Base-by-base conservation (phyloP, 2,888 invertebrate genomes). In the Ethmia dodecea region DNA sequence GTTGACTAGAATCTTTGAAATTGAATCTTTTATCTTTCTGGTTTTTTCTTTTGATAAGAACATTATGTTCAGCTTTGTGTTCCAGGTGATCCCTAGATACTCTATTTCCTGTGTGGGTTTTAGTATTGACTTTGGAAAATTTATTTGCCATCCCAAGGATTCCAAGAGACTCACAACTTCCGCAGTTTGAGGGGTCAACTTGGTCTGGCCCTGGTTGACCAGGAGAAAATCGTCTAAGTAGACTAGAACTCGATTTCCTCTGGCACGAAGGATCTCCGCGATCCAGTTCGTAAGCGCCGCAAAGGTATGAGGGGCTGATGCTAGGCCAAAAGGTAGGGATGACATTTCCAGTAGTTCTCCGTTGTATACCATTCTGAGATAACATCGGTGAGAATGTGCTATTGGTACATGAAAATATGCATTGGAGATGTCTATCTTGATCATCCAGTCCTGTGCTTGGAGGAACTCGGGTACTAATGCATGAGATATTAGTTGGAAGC, bases 311-410 rank as follows among this genome's bases (percentile, higher is more conserved):
- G 38, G 38, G 14, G 37, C 37, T 8, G 35, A 29, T 13, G 33
- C 32, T 5, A 43, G 35, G n/a, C 43, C 42, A 30, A 43, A 43
- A 5, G 42, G 39, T 2, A 39, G 18, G 8, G 22, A 14, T 5
- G 34, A 34, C 9, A 40, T 13, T 9, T 37, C 32, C 1, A 33
- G 8, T 8, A 40, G 8, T 4, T 26, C 12, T 1, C 13, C 12
- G 4, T 33, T 30, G 31, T 33, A 32, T 1, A 20, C 1, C 5
- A 37, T 8, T 28, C 28, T 14, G 6, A 32, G 28, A 15, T 28
- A 37, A 1, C 13, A 9, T 10, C n/a, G 10, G 12, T 33, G 33
- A 9, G 10, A 5, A 6, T 4, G 8, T 4, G 11, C 12, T 2
- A 33, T 11, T 2, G 32, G 32, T 1, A 25, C 8, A 11, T 32